Conservation (phyloP, 2,797 vertebrate genomes). For the Danio tinwini region DNA sequence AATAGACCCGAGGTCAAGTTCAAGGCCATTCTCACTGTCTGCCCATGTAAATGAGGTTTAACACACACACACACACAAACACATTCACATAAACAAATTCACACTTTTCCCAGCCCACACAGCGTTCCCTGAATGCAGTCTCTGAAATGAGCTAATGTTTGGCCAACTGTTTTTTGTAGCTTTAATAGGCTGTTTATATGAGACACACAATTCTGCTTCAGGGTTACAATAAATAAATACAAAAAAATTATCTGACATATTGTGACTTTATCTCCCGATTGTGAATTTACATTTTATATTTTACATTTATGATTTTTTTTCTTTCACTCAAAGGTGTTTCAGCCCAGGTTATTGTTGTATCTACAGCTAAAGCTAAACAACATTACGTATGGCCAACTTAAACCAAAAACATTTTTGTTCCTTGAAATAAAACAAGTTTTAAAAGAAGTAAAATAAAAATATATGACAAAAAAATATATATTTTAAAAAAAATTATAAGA, state of each 20-base stretch:
- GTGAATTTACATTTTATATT: background rate
- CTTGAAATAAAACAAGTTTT: no score
- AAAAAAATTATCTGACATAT: background rate
- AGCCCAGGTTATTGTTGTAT: no score
- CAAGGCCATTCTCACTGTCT: constrained; percentile 79
- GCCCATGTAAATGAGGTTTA: constrained; percentile 67
- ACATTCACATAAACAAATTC: constrained; percentile 51
- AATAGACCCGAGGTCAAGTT: constrained; percentile 81
- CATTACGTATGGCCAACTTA: no score
- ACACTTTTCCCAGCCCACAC: constrained; percentile 54
- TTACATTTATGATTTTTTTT: background rate
- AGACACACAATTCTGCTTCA: background rate
- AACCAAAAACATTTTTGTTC: no score
- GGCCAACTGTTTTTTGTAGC: background rate
- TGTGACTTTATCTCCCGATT: background rate
- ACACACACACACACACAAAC: constrained; percentile 44
- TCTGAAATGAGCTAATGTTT: constrained; percentile 29
- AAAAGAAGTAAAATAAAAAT: no score
- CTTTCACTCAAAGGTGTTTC: background rate
- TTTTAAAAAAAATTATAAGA: no score
- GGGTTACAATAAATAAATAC: background rate
- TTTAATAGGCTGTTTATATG: constrained; percentile 21
- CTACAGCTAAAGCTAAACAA: no score
- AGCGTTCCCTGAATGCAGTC: constrained; percentile 17
- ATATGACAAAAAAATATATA: no score